Conservation (phyloP, 2,888 invertebrate species). For the Pristionchus japonicus region DNA sequence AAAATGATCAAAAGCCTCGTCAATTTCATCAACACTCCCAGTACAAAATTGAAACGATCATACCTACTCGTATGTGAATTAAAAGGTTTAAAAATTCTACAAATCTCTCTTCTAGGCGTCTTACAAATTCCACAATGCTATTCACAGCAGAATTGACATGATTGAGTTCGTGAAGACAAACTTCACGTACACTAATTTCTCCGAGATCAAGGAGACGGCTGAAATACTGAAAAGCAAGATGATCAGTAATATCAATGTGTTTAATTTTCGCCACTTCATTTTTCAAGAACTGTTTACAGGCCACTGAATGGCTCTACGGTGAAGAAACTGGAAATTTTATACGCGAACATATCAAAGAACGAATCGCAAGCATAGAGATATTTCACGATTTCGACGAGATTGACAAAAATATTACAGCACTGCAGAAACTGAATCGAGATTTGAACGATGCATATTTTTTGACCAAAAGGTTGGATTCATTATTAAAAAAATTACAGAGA, state of each 20-base stretch:
- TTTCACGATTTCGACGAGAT: background rate
- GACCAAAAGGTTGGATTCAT: background rate
- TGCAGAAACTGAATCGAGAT: background rate
- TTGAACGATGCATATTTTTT: background rate
- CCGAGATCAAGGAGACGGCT: background rate
- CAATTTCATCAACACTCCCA: background rate
- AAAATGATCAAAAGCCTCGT: background rate
- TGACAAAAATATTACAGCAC: background rate
- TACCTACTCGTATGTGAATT: background rate
- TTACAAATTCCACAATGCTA: background rate
- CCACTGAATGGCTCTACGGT: background rate
- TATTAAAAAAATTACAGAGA: too few relatives aligned
- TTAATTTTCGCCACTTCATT: too few relatives aligned
- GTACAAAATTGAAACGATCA: background rate
- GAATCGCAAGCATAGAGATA: background rate
- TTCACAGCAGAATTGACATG: background rate
- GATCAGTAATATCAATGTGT: background rate
- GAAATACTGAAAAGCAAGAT: background rate
- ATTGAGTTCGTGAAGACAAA: background rate
- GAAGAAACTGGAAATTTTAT: background rate
- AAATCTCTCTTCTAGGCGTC: background rate
- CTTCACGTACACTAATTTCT: background rate
- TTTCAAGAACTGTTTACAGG: background rate
- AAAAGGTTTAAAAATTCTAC: background rate
- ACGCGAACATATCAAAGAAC: background rate